These are phyloP conservation scores for Paracanthobrama guichenoti DNA, from an alignment of 2,113 vertebrate species.

Conservation along the genomic window DNA sequence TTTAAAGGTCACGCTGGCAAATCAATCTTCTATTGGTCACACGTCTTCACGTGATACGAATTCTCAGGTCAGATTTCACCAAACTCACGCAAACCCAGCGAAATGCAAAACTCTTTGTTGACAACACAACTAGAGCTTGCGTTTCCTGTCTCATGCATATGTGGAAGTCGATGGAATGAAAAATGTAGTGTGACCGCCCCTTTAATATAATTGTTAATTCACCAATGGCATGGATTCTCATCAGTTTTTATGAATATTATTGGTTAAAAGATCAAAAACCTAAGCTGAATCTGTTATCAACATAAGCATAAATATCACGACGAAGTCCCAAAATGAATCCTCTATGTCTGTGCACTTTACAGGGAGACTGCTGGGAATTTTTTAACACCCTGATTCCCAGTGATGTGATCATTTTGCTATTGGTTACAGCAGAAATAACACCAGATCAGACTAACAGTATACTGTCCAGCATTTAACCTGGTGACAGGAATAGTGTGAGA, in stretches of 20 bases:
- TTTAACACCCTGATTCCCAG: not conserved
- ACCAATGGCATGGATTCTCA: not conserved
- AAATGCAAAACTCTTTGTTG: too few species aligned
- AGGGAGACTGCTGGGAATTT: not conserved
- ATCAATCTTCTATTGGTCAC: too few species aligned
- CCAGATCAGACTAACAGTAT: not conserved
- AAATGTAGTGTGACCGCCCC: too few species aligned
- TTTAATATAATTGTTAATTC: not conserved
- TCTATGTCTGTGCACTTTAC: not conserved
- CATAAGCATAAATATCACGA: not conserved
- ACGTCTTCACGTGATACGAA: too few species aligned
- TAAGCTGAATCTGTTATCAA: not conserved
- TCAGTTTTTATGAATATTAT: not conserved
- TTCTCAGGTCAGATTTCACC: too few species aligned
- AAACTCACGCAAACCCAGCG: too few species aligned
- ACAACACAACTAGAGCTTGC: too few species aligned
- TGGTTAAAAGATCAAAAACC: not conserved
- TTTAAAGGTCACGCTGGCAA: too few species aligned
- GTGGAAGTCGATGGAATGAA: too few species aligned
- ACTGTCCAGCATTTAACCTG: not conserved
- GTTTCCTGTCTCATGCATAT: too few species aligned
- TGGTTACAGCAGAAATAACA: slow-evolving; percentile 11
- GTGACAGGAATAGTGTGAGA: slow-evolving; percentile 35
- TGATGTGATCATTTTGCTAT: not conserved
- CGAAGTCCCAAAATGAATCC: not conserved